Percentiles rank a stretch among this genome's conserved stretches.
These are phyloP conservation scores for Metallyticus violacea DNA, from an alignment of 2,888 invertebrate species.

Conservation along the genomic window DNA sequence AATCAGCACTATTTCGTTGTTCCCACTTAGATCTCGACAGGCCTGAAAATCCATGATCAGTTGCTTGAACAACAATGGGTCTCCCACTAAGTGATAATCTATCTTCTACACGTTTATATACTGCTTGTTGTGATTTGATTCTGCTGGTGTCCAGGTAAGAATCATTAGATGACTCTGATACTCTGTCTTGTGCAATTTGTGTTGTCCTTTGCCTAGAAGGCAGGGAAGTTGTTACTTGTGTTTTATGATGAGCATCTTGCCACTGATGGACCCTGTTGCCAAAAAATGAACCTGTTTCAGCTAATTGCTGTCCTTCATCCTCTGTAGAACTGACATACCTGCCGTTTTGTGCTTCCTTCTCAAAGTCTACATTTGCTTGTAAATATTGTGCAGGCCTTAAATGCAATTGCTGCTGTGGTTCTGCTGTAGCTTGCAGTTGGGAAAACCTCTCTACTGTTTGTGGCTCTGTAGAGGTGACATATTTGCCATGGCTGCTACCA, in stretches of 20 bases:
- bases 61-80: background rate
- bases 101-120: background rate
- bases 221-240: background rate
- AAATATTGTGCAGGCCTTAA: background rate
- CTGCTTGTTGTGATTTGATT: background rate
- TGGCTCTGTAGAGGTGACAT: too few relatives aligned
- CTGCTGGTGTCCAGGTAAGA: background rate
- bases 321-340: slow-evolving; percentile 2
- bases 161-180: background rate
- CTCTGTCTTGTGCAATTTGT: background rate
- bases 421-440: too few relatives aligned
- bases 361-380: background rate
- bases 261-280: slow-evolving; percentile 47
- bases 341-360: background rate
- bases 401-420: slow-evolving; percentile 15
- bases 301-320: slow-evolving; percentile 65
- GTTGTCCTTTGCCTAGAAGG: background rate
- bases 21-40: background rate
- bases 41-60: background rate
- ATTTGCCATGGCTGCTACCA: too few relatives aligned
- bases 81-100: background rate
- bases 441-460: too few relatives aligned
- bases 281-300: slow-evolving; percentile 75
- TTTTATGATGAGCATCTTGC: background rate
- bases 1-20: background rate